Evolutionary conservation across 2,888 invertebrate genomes (phyloP).

Genomic region (Calliscelio sp.): DNA sequence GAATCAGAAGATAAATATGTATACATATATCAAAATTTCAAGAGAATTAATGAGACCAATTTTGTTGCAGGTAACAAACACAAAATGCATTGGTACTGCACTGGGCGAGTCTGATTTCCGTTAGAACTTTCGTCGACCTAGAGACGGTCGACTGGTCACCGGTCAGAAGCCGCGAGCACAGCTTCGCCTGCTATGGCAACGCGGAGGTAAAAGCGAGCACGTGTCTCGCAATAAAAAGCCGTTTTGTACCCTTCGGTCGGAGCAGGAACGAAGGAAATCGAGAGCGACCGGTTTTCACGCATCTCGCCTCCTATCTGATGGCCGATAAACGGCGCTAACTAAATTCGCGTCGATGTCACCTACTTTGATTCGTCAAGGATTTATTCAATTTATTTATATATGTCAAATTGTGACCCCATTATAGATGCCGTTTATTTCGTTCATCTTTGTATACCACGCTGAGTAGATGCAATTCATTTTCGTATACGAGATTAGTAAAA

Average conservation of each 20-base stretch:
- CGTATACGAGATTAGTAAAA: no score
- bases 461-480: no score
- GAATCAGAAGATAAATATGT: not conserved
- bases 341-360: constrained; percentile 53
- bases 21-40: not conserved
- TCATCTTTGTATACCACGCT: no score
- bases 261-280: constrained; percentile 69
- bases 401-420: no score
- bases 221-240: constrained; percentile 72
- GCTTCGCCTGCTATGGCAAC: constrained; percentile 48
- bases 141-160: constrained; percentile 67
- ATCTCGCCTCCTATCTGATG: constrained; percentile 22
- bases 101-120: constrained; percentile 65
- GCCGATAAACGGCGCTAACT: constrained; percentile 52
- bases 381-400: constrained; percentile 11
- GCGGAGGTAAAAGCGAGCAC: constrained; percentile 74
- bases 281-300: constrained; percentile 72
- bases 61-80: constrained; percentile 42
- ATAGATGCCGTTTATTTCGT: no score
- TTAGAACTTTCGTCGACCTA: constrained; percentile 71
- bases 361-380: constrained; percentile 41
- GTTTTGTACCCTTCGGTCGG: constrained; percentile 52
- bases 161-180: constrained; percentile 67
- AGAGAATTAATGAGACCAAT: constrained; percentile 1
- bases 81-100: constrained; percentile 39